These are phyloP conservation scores for Rana temporaria DNA, from an alignment of 2,113 vertebrate species.

Conservation along the genomic window DNA sequence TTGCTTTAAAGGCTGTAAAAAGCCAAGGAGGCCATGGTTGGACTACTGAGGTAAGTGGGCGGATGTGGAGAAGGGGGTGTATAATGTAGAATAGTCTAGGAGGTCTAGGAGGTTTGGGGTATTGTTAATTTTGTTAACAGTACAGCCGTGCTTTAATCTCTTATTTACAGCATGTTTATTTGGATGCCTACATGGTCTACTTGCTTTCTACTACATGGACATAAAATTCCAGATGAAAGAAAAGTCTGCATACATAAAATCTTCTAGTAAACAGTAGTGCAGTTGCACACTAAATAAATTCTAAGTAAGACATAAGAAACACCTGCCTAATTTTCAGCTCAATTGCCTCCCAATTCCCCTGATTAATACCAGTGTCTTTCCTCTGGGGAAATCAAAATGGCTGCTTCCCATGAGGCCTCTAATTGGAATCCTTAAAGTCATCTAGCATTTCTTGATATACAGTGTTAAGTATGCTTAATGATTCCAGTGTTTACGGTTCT, in stretches of 20 bases:
- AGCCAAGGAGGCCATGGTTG: no score
- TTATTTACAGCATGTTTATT: no score
- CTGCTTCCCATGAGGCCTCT: constrained; percentile 29
- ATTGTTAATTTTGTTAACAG: no score
- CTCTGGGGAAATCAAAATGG: constrained; percentile 43
- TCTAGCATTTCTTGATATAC: background rate
- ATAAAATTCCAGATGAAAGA: no score
- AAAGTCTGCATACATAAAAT: background rate
- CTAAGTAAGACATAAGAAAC: constrained; percentile 22
- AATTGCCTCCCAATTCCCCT: constrained; percentile 38
- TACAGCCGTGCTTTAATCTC: no score
- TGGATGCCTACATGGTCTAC: no score
- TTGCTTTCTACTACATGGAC: no score
- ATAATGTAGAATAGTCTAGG: no score
- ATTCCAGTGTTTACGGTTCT: constrained; percentile 5
- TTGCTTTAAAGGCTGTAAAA: no score
- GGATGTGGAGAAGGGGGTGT: no score
- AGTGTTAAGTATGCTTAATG: constrained; percentile 34
- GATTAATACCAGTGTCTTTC: constrained; percentile 34
- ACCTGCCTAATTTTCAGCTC: constrained; percentile 44
- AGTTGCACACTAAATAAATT: constrained; percentile 5
- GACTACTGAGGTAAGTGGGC: no score
- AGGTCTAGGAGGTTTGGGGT: no score
- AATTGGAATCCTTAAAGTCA: constrained; percentile 46
- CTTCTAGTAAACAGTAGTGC: background rate